These are phyloP conservation scores for Megaleporinus macrocephalus DNA, from an alignment of 2,113 vertebrate species.

Conservation along the genomic window DNA sequence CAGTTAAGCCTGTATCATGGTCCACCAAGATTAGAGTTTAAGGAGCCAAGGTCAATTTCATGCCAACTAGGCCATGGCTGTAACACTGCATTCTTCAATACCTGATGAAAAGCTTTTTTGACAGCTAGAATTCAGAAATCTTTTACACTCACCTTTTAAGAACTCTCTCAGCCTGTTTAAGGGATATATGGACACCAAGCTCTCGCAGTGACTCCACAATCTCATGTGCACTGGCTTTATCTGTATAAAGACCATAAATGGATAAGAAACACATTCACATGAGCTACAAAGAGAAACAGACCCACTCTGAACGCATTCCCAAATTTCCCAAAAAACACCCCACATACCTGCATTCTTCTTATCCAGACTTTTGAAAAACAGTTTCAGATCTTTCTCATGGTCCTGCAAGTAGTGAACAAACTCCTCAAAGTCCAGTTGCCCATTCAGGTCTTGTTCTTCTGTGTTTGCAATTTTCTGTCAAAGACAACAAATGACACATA, in stretches of 20 bases:
- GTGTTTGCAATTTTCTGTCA: constrained; percentile 87
- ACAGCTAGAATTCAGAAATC: background rate
- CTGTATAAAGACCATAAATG: constrained; percentile 65
- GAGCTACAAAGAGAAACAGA: background rate
- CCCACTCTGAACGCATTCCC: background rate
- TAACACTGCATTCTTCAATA: background rate
- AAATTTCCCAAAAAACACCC: background rate
- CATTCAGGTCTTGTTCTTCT: constrained; percentile 82
- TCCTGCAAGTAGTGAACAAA: constrained; percentile 97
- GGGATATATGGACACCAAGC: constrained; percentile 92
- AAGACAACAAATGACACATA: background rate
- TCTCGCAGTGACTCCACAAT: constrained; percentile 91
- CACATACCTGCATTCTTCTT: constrained; percentile 90
- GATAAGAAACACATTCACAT: background rate
- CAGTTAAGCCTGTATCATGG: background rate
- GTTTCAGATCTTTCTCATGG: constrained; percentile 93
- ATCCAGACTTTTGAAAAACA: constrained; percentile 91
- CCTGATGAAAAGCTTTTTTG: background rate
- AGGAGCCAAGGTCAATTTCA: background rate
- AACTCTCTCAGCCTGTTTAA: constrained; percentile 89
- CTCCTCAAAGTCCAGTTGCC: constrained; percentile 94
- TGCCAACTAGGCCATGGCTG: background rate
- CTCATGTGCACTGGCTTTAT: constrained; percentile 85
- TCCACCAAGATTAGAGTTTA: background rate
- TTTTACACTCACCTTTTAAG: constrained; percentile 83